Evolutionary conservation across 2,888 invertebrate species (phyloP).

Genomic region (Leptopilina syphax): DNA sequence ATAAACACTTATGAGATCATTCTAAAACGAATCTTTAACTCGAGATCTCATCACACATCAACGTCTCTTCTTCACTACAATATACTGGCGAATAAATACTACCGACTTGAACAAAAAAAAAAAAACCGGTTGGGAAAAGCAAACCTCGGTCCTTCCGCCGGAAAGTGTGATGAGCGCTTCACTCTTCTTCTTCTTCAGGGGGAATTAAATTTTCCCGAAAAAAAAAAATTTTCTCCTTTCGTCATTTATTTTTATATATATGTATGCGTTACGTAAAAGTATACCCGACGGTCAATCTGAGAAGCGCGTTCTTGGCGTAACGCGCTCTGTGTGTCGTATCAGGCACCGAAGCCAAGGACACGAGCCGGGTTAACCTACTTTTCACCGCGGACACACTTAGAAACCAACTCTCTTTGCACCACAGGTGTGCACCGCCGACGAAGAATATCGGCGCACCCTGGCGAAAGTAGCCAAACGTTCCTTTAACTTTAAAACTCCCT

Average conservation of each 20-base stretch:
- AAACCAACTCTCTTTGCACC: constrained; percentile 36
- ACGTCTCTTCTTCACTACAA: constrained; percentile 4
- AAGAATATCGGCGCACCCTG: constrained; percentile 38
- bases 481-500: neutral
- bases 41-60: neutral
- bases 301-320: constrained; percentile 37
- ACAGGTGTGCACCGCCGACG: constrained; percentile 31
- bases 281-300: constrained; percentile 17
- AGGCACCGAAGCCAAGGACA: constrained; percentile 41
- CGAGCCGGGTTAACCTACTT: constrained; percentile 32
- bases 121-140: constrained; percentile 20
- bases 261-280: constrained; percentile 26
- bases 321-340: constrained; percentile 40
- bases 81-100: neutral
- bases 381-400: constrained; percentile 40
- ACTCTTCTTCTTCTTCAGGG: neutral
- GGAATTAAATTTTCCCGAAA: too few species aligned
- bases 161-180: neutral
- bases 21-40: constrained; percentile 33
- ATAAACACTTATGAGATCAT: constrained; percentile 28
- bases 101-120: neutral
- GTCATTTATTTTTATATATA: neutral
- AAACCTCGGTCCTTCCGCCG: constrained; percentile 25
- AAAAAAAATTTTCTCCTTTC: too few species aligned
- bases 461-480: constrained; percentile 31